A percentile compares a stretch with the other conserved stretches of the same genome.
phyloP scores from a whole-genome alignment of 2,888 invertebrate genomes.

The Macrosoma leucophasiata region DNA sequence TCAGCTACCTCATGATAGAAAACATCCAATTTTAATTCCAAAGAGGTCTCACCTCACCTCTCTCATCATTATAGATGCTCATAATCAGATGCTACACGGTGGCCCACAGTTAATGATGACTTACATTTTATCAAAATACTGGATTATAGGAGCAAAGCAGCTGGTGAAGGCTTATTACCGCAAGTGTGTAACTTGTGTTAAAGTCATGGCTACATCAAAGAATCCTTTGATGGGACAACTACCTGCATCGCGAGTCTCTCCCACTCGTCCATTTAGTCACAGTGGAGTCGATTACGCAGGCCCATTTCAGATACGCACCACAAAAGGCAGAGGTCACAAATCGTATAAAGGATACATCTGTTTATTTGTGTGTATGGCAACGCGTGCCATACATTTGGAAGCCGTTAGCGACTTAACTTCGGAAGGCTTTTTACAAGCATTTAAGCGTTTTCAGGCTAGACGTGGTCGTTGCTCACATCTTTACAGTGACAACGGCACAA shows the following conservation, averaged over 20 bases:
- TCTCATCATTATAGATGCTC: slow-evolving; percentile 21
- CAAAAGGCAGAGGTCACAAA: slow-evolving; percentile 22
- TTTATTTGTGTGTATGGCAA: slow-evolving; percentile 25
- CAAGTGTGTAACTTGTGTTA: slow-evolving; percentile 19
- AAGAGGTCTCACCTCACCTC: slow-evolving; percentile 14
- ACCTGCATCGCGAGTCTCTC: slow-evolving; percentile 22
- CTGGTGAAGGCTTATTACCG: slow-evolving; percentile 12
- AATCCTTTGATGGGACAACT: slow-evolving; percentile 22
- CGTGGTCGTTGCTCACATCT: slow-evolving; percentile 17
- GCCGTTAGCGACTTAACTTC: slow-evolving; percentile 26
- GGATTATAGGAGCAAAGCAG: slow-evolving; percentile 21
- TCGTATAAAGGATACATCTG: slow-evolving; percentile 25
- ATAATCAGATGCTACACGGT: slow-evolving; percentile 26
- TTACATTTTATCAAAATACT: slow-evolving; percentile 23
- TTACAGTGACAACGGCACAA: slow-evolving; percentile 24
- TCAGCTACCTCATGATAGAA: slow-evolving; percentile 11
- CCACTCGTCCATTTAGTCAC: slow-evolving; percentile 21
- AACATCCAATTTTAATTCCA: slow-evolving; percentile 28
- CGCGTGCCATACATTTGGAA: slow-evolving; percentile 24
- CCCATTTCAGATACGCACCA: slow-evolving; percentile 22
- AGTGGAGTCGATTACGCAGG: slow-evolving; percentile 27
- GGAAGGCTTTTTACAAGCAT: slow-evolving; percentile 25
- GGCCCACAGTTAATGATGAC: slow-evolving; percentile 25
- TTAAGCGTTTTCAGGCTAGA: slow-evolving; percentile 14
- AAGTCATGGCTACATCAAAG: slow-evolving; percentile 7